Conservation (phyloP, 2,113 vertebrate genomes). For the Procavia capensis region DNA sequence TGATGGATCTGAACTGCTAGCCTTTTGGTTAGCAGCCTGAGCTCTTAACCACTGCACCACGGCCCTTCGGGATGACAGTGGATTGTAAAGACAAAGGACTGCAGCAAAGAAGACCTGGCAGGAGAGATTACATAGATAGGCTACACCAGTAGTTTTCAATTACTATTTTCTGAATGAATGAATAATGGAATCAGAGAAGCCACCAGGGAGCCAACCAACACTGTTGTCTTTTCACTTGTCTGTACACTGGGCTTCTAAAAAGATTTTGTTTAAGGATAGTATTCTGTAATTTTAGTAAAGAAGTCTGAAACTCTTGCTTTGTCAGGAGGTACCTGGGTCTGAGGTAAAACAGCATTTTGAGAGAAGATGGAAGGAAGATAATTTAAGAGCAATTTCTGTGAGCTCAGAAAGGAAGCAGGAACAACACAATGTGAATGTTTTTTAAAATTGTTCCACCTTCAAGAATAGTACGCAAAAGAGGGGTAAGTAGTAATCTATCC, state of each 20-base stretch:
- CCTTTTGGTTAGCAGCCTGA: too few species aligned
- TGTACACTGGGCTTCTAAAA: background rate
- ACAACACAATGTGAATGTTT: background rate
- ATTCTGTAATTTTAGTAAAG: background rate
- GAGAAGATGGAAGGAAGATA: background rate
- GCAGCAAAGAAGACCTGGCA: background rate
- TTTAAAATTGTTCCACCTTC: background rate
- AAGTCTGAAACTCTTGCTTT: background rate
- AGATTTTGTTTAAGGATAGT: background rate
- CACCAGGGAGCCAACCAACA: background rate
- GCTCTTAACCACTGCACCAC: too few species aligned
- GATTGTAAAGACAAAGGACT: background rate
- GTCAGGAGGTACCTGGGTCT: background rate
- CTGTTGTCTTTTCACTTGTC: background rate
- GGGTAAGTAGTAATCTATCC: background rate
- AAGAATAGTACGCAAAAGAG: constrained; percentile 12
- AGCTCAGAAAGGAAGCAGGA: background rate
- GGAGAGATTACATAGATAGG: background rate
- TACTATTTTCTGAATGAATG: background rate
- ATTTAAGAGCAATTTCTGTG: background rate
- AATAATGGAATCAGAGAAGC: background rate
- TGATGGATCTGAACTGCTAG: too few species aligned
- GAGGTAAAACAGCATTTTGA: background rate
- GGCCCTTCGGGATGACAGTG: background rate
- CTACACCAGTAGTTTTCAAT: background rate